Evolutionary conservation across 2,888 invertebrate genomes (phyloP).

Genomic region (Liodrosophila aerea): DNA sequence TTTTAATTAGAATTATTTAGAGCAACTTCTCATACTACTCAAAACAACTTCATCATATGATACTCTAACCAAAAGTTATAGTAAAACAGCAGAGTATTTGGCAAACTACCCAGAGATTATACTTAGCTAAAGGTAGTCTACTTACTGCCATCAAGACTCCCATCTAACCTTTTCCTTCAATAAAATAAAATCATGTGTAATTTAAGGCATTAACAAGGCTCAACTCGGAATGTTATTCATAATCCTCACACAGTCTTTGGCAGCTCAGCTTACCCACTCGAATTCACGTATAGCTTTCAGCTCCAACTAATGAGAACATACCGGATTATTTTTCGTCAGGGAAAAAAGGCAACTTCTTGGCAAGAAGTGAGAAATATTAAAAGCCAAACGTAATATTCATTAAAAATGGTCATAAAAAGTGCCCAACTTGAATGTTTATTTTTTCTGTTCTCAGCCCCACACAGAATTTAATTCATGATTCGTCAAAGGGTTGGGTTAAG

Average conservation of each 20-base stretch:
- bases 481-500: constrained; percentile 42
- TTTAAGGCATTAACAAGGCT: constrained; percentile 13
- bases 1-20: too few species aligned
- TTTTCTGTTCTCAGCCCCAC: constrained; percentile 18
- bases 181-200: constrained; percentile 34
- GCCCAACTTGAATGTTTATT: constrained; percentile 41
- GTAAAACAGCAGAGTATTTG: too few species aligned
- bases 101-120: too few species aligned
- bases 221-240: background rate
- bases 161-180: too few species aligned
- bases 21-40: too few species aligned
- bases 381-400: constrained; percentile 73
- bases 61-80: too few species aligned
- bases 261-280: constrained; percentile 28
- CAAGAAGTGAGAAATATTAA: constrained; percentile 57
- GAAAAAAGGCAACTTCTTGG: background rate
- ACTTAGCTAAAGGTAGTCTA: too few species aligned
- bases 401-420: constrained; percentile 67
- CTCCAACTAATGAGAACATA: constrained; percentile 34
- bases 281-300: background rate
- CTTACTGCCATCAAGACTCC: too few species aligned
- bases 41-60: too few species aligned
- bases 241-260: constrained; percentile 28
- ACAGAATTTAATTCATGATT: constrained; percentile 55
- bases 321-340: constrained; percentile 38